phyloP scores from a whole-genome alignment of 1,140 invertebrate species.

The Scaptomyza graminum region DNA sequence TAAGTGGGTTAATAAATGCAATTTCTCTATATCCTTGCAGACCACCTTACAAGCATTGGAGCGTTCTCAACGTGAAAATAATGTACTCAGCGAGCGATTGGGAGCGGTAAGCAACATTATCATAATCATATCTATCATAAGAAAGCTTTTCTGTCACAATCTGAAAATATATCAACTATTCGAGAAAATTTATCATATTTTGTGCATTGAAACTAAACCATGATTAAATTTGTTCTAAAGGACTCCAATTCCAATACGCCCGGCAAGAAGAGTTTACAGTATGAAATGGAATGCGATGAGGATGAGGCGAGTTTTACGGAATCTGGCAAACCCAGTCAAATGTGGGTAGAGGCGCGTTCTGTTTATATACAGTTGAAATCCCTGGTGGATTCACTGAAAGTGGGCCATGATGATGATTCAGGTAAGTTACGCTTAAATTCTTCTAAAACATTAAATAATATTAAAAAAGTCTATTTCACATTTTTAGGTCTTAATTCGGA shows the following conservation, averaged over 20 bases:
- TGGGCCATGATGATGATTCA: slow-evolving; percentile 89
- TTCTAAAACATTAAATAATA: slow-evolving; percentile 26
- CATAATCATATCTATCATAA: too few relatives aligned
- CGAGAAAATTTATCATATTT: background rate
- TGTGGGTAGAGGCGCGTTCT: slow-evolving; percentile 87
- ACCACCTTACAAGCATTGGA: slow-evolving; percentile 86
- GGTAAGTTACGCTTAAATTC: slow-evolving; percentile 52
- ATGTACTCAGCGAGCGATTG: slow-evolving; percentile 87
- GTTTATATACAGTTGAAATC: slow-evolving; percentile 88
- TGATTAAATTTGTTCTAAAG: slow-evolving; percentile 30
- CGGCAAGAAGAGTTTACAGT: slow-evolving; percentile 86
- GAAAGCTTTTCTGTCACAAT: background rate
- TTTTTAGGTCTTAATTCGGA: slow-evolving; percentile 85
- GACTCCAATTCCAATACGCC: slow-evolving; percentile 76
- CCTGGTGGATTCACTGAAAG: slow-evolving; percentile 88
- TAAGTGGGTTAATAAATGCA: background rate
- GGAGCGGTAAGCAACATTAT: slow-evolving; percentile 82
- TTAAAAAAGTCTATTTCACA: background rate
- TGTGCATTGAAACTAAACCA: background rate
- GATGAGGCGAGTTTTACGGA: slow-evolving; percentile 85
- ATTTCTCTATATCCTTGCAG: slow-evolving; percentile 48
- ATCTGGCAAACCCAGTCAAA: slow-evolving; percentile 80
- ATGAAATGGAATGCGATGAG: slow-evolving; percentile 90
- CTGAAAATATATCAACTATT: background rate
- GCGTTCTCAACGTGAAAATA: slow-evolving; percentile 87